Base-by-base conservation (phyloP, 2,797 vertebrate genomes). In the Sparus aurata region DNA sequence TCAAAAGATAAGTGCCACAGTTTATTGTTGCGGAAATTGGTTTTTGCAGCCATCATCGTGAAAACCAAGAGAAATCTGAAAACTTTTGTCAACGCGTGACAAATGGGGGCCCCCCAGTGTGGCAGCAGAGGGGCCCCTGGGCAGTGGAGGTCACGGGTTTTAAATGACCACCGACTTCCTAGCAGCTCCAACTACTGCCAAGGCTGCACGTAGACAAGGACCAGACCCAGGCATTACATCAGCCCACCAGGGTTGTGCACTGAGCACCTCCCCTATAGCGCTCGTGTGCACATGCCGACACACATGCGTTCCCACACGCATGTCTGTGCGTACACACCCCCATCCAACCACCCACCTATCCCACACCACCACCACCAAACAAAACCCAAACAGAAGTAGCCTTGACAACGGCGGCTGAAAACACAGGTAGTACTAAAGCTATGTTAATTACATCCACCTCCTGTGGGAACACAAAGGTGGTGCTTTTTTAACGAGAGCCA, bases 361-460 rank as follows among this genome's bases (percentile, higher is more conserved):
- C 72, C 83, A 68, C 83, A 68, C 67, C 82, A 79, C 67, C 79
- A 78, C 54, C 7, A 30, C 82, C 73, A 73, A 79, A 91, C 79
- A 82, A 75, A 85, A 79, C 80, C 84, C 86, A 92, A 92, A 93
- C 88, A 94, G 80, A 82, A 83, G 90, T 91, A 85, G 86, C 91
- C 92, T 85, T 93, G 93, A 93, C 90, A 86, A 93, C 91, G 17
- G 81, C 79, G 82, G 73, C 80, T 88, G 85, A 90, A 94, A 93
- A 94, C 91, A 93, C 93, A 94, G 90, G 88, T 94, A 90, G 89
- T 90, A 92, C 83, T 87, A 92, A 93, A 91, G 86, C 93, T 93
- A 92, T 92, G 94, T 93, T 95, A 95, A 95, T 94, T 92, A 93
- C 89, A 94, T 93, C 93, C 93, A 93, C 84, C 89, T 94, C 92